Base-by-base conservation (phyloP, 2,797 vertebrate species). In the Sebastes glaucus region DNA sequence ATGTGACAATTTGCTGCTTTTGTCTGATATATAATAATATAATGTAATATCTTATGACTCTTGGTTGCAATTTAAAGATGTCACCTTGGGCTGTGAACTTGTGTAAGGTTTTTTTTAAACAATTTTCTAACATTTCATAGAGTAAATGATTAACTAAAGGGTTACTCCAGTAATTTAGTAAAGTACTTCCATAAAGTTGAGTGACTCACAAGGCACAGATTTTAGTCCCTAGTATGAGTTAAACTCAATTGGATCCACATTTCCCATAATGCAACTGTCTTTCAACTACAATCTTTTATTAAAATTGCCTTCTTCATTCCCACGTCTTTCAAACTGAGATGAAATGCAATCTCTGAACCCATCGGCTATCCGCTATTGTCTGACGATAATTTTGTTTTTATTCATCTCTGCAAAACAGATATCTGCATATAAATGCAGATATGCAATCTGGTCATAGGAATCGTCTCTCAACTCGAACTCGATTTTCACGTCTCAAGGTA, bases 291-390 rank as follows among this genome's bases (percentile, higher is more conserved):
- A 46, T 30, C 1, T 49, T 30, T 2, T 5, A 16, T 22, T 0
- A 6, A 60, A 28, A 30, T 22, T 32, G 16, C 33, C 49, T 52
- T 18, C 16, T 23, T 42, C 0, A 46, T 0, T 4, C 32, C 7
- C 9, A 23, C 4, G 2, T 27, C 32, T 35, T 33, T 23, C 52
- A 27, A 25, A 71, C 18, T 20, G 38, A 49, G 18, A 0, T 0
- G 14, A 42, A 42, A 42, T 0, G 38, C 14, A 42, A 16, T 42
- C 38, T 16, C 14, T 1, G 6, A 0, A 16, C 6, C 0, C 3
- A 0, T 42, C 38, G 38, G 6, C 38, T 42, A 42, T 42, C 38
- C n/a, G n/a, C n/a, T n/a, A n/a, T n/a, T n/a, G 38, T 7, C 14
- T 42, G 14, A 42, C 38, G 6, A 42, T 42, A 3, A 42, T 0